Conservation (phyloP, 2,113 vertebrate genomes). For the Ascaphus truei region DNA sequence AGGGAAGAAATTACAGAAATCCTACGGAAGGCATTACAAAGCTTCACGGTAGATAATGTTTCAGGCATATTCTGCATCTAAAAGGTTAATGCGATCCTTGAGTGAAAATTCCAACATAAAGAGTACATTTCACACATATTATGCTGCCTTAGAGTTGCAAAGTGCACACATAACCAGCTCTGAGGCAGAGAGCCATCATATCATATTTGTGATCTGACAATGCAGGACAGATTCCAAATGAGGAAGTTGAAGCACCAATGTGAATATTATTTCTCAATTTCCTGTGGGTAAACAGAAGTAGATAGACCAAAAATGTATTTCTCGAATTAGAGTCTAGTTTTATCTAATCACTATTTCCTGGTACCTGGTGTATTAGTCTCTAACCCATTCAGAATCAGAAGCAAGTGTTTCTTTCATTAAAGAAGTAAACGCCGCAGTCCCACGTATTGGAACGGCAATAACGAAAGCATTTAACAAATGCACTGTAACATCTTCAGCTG, state of each 20-base stretch:
- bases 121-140: background rate
- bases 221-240: background rate
- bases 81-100: background rate
- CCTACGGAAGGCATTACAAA: too few species aligned
- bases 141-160: background rate
- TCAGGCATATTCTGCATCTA: background rate
- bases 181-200: background rate
- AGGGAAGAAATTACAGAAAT: too few species aligned
- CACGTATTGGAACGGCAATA: too few species aligned
- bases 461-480: too few species aligned
- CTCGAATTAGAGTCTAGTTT: background rate
- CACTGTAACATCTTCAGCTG: too few species aligned
- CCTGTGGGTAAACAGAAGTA: background rate
- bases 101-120: background rate
- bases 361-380: background rate
- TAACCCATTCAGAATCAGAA: too few species aligned
- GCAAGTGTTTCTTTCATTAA: too few species aligned
- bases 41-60: too few species aligned
- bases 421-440: too few species aligned
- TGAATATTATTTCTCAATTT: slow-evolving; percentile 2
- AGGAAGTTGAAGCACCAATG: background rate
- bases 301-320: background rate
- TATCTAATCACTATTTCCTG: background rate
- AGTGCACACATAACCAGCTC: too few species aligned
- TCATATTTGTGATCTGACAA: background rate